phyloP scores from a whole-genome alignment of 2,888 invertebrate species.

The Metalampra italica region DNA sequence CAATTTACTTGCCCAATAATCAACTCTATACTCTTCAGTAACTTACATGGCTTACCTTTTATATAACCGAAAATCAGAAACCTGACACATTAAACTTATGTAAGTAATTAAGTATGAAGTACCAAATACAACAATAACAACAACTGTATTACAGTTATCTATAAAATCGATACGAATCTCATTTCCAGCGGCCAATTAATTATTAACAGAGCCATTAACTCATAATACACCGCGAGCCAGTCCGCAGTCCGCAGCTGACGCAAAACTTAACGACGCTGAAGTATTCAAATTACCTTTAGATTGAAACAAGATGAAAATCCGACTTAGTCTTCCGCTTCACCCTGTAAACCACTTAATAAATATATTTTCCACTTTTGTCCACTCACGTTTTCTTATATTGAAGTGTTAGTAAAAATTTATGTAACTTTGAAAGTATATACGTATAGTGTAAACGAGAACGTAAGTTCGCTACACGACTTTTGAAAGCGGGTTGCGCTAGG shows the following conservation, averaged over 20 bases:
- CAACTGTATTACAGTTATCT: background rate
- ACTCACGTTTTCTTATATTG: background rate
- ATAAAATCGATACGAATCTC: background rate
- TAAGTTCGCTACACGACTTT: too few species aligned
- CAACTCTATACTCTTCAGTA: too few species aligned
- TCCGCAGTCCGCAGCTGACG: background rate
- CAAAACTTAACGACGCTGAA: constrained; percentile 14
- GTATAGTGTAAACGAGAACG: too few species aligned
- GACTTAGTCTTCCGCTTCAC: constrained; percentile 13
- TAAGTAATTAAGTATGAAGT: too few species aligned
- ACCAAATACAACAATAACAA: too few species aligned
- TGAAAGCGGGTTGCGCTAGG: constrained; percentile 12
- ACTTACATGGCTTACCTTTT: too few species aligned
- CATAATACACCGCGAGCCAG: constrained; percentile 7
- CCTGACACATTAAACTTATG: too few species aligned
- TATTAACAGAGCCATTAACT: constrained; percentile 15
- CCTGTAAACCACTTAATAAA: background rate
- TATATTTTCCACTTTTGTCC: background rate
- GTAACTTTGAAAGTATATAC: background rate
- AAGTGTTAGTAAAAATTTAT: background rate
- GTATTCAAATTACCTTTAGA: constrained; percentile 32
- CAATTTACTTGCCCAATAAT: too few species aligned
- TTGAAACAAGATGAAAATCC: constrained; percentile 20
- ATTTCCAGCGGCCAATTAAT: constrained; percentile 11
- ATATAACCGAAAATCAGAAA: too few species aligned